Conservation (phyloP, 2,888 invertebrate genomes). For the Cremastobaeus sp. region DNA sequence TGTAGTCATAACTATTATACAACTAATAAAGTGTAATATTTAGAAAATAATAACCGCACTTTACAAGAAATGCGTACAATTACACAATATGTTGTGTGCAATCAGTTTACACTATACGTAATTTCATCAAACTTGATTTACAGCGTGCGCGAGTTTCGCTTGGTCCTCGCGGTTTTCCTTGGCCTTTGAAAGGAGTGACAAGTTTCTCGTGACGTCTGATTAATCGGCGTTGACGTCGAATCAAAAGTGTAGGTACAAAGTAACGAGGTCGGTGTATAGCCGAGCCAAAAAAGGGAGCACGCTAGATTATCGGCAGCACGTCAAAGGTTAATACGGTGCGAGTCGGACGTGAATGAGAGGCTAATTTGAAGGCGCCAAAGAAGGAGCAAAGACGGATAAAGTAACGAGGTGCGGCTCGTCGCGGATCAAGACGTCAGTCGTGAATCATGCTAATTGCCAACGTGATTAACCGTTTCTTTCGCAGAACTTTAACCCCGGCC, state of each 20-base stretch:
- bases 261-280: neutral
- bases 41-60: too few species aligned
- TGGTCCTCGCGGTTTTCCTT: too few species aligned
- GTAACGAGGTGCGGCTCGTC: slow-evolving; percentile 63
- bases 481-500: slow-evolving; percentile 70
- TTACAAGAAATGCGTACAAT: too few species aligned
- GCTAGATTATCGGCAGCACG: slow-evolving; percentile 38
- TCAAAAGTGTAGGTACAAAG: neutral
- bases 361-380: slow-evolving; percentile 68
- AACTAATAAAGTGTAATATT: too few species aligned
- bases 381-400: slow-evolving; percentile 69
- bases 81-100: too few species aligned
- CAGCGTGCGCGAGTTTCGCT: too few species aligned
- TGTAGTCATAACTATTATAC: too few species aligned
- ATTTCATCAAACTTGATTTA: too few species aligned
- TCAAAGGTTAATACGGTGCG: slow-evolving; percentile 51
- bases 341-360: slow-evolving; percentile 56
- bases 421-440: slow-evolving; percentile 71
- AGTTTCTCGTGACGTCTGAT: too few species aligned
- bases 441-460: slow-evolving; percentile 75
- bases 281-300: neutral
- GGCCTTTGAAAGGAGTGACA: too few species aligned
- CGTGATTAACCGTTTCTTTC: slow-evolving; percentile 75
- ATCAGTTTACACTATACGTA: too few species aligned
- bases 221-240: slow-evolving; percentile 35